Evolutionary conservation across 2,797 vertebrate species (phyloP).

Genomic region (Carduelis carduelis): DNA sequence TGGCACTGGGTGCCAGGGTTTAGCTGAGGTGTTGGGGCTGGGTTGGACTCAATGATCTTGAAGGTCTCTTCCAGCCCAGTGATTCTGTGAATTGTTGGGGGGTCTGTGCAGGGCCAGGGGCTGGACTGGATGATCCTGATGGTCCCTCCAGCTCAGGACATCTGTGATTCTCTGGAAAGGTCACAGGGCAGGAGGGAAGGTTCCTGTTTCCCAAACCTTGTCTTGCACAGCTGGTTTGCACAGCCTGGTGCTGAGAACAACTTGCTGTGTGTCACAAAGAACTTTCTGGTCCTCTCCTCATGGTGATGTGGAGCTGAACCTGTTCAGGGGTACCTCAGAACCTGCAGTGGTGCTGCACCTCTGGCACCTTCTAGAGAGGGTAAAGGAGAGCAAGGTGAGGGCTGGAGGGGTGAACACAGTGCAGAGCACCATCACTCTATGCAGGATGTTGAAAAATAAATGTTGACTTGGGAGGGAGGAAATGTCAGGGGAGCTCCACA

Average conservation of each 20-base stretch:
- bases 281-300: fast-evolving
- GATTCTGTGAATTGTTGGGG: background rate
- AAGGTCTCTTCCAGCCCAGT: no score
- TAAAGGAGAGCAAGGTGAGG: background rate
- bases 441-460: background rate
- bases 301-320: background rate
- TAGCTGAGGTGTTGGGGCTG: no score
- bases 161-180: background rate
- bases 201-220: background rate
- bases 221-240: background rate
- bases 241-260: no score
- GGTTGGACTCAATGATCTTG: no score
- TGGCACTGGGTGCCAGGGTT: no score
- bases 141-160: background rate
- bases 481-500: background rate
- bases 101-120: background rate
- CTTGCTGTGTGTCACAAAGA: no score
- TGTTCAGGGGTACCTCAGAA: background rate
- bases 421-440: background rate
- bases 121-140: background rate
- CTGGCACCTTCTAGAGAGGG: background rate
- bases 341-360: background rate
- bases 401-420: background rate
- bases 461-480: background rate
- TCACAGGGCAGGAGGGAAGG: background rate